Evolutionary conservation across 2,888 invertebrate species (phyloP).

Genomic region (Lasioglossum figueresi): DNA sequence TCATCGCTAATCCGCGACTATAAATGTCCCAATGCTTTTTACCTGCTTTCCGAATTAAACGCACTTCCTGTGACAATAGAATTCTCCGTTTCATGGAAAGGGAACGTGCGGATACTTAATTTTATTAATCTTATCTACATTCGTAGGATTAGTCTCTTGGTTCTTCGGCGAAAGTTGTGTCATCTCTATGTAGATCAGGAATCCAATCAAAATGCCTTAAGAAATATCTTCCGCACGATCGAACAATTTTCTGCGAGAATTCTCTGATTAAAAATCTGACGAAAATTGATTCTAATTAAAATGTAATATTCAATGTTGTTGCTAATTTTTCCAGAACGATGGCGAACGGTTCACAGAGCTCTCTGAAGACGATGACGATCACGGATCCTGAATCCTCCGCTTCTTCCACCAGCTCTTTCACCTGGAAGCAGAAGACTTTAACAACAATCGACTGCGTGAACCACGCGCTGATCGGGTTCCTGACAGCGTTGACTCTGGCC

Average conservation of each 20-base stretch:
- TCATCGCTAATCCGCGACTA: not conserved
- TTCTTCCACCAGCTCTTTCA: not conserved
- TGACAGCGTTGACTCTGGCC: slow-evolving; percentile 66
- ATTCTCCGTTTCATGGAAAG: not conserved
- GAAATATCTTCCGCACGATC: not conserved
- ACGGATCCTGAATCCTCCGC: not conserved
- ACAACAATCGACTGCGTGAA: slow-evolving; percentile 53
- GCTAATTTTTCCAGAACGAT: not conserved
- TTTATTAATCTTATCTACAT: not conserved
- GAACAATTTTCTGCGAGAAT: not conserved
- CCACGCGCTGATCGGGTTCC: slow-evolving; percentile 64
- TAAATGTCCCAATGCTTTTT: not conserved
- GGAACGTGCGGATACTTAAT: not conserved
- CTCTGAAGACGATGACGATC: not conserved
- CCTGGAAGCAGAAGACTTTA: not conserved
- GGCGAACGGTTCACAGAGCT: not conserved
- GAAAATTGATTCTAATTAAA: not conserved
- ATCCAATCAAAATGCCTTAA: not conserved
- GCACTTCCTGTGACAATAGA: not conserved
- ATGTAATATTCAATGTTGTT: not conserved
- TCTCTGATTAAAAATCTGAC: not conserved
- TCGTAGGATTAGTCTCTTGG: not conserved
- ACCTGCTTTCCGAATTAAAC: not conserved
- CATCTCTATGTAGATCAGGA: not conserved
- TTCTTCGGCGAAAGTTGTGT: not conserved